A percentile compares a stretch with the other conserved stretches of the same genome.
phyloP scores from a whole-genome alignment of 2,797 vertebrate genomes.

The Enteromius paludinosus region DNA sequence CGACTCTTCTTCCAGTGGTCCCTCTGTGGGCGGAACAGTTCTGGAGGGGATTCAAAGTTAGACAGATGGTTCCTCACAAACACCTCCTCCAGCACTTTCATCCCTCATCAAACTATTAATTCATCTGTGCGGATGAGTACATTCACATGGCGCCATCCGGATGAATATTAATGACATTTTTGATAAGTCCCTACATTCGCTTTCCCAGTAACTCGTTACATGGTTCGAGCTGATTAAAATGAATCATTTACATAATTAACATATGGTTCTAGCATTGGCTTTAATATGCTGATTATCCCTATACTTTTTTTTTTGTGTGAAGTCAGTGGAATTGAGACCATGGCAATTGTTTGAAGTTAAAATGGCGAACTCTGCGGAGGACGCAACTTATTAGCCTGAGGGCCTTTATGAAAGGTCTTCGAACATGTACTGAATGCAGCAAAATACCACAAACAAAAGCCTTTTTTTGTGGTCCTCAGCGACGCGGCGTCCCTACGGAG shows the following conservation, averaged over 20 bases:
- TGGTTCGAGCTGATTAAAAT: conserved; percentile 96
- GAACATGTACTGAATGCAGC: conserved; percentile 61
- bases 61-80: conserved; percentile 89
- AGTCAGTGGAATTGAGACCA: conserved; percentile 88
- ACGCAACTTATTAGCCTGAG: conserved; percentile 72
- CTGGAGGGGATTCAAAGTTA: conserved; percentile 78
- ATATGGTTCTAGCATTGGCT: conserved; percentile 94
- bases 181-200: conserved; percentile 93
- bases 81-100: conserved; percentile 90
- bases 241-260: conserved; percentile 99
- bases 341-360: conserved; percentile 86
- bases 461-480: conserved; percentile 32
- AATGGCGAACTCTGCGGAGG: conserved; percentile 81
- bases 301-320: conserved; percentile 81
- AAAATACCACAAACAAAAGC: conserved; percentile 25
- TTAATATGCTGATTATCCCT: conserved; percentile 93
- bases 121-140: conserved; percentile 91
- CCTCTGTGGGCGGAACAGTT: conserved; percentile 61
- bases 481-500: conserved; percentile 1
- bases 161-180: conserved; percentile 98
- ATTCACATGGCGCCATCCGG: conserved; percentile 82
- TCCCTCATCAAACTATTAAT: conserved; percentile 95
- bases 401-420: conserved; percentile 72
- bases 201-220: conserved; percentile 93
- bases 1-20: conserved; percentile 59